Conservation (phyloP, 2,888 invertebrate species). For the Byasa hedistus region DNA sequence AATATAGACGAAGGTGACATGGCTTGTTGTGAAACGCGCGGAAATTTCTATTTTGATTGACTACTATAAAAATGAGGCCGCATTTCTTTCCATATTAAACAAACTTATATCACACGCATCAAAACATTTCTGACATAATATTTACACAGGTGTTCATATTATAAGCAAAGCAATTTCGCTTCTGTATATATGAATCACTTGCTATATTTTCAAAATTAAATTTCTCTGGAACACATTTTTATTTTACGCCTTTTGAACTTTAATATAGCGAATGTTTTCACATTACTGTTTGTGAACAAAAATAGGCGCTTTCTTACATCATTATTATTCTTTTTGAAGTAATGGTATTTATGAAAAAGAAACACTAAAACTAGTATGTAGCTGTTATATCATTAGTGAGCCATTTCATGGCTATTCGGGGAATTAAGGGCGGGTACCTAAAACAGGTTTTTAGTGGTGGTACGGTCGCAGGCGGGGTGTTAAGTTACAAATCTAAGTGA, state of each 20-base stretch:
- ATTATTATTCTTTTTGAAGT: too few relatives aligned
- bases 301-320: too few relatives aligned
- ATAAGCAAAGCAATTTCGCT: too few relatives aligned
- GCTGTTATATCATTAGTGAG: slow-evolving; percentile 33
- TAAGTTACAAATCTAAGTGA: slow-evolving; percentile 48
- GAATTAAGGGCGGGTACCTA: slow-evolving; percentile 49
- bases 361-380: neutral
- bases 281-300: too few relatives aligned
- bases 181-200: too few relatives aligned
- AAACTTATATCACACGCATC: too few relatives aligned
- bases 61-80: too few relatives aligned
- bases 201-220: too few relatives aligned
- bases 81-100: too few relatives aligned
- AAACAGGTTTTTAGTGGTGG: slow-evolving; percentile 48
- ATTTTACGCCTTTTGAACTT: slow-evolving; percentile 34
- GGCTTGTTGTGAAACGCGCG: neutral
- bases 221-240: slow-evolving; percentile 8
- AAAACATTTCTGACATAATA: too few relatives aligned
- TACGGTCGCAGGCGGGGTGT: slow-evolving; percentile 38
- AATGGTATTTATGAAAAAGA: neutral
- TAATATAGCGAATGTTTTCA: slow-evolving; percentile 5
- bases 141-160: too few relatives aligned
- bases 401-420: slow-evolving; percentile 44
- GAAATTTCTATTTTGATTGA: neutral
- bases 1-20: slow-evolving; percentile 21